A percentile compares a stretch with the other conserved stretches of the same genome.
Conservation (phyloP, 2,797 vertebrate genomes). For the Gallirallus australis region DNA sequence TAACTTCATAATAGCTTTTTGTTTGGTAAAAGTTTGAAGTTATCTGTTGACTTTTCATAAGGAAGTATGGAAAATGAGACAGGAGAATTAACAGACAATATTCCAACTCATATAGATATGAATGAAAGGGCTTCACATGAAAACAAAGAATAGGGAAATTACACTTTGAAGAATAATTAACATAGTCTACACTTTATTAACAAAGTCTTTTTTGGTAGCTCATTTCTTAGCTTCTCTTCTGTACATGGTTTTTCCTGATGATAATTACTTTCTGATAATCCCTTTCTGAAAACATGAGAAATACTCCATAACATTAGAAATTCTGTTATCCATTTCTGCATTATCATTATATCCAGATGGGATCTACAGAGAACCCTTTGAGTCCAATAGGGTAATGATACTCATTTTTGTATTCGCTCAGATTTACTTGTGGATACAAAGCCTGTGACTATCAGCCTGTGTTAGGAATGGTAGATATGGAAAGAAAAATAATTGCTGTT, state of each 20-base stretch:
- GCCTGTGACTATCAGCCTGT: accelerated
- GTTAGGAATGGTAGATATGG: not conserved
- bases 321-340: not conserved
- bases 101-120: not conserved
- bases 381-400: not conserved
- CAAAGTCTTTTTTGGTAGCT: not conserved
- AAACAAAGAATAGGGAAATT: not conserved
- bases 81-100: not conserved
- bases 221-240: not conserved
- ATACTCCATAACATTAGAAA: not conserved
- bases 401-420: not conserved
- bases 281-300: not conserved
- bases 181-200: not conserved
- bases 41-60: not conserved
- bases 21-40: not conserved
- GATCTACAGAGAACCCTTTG: not conserved
- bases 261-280: not conserved
- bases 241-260: not conserved
- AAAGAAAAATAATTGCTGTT: not conserved
- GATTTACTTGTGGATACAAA: not conserved
- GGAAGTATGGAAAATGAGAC: not conserved
- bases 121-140: not conserved
- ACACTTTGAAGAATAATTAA: not conserved
- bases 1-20: not conserved
- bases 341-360: not conserved